A percentile compares a stretch with the other conserved stretches of the same genome.
These are phyloP conservation scores for Magallana ariakensis DNA, from an alignment of 1,140 invertebrate genomes.

Conservation along the genomic window DNA sequence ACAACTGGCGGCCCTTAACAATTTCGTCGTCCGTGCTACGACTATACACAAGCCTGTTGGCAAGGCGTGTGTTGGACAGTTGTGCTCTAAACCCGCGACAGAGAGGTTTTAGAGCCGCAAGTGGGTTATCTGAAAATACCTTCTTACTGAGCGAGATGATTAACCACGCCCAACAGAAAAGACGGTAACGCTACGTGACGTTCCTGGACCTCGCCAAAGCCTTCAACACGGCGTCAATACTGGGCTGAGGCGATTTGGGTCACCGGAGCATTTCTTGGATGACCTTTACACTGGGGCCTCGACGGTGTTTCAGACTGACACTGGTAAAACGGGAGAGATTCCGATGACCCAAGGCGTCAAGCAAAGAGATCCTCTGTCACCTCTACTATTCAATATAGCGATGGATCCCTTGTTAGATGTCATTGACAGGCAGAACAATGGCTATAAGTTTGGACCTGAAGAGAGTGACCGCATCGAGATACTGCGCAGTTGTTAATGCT, in stretches of 20 bases:
- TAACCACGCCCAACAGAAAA: conserved; percentile 44
- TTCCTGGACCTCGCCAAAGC: conserved; percentile 64
- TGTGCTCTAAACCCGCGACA: conserved; percentile 45
- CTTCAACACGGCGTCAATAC: conserved; percentile 73
- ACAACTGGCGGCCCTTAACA: conserved; percentile 67
- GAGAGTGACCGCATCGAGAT: conserved; percentile 34
- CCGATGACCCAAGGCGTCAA: not conserved
- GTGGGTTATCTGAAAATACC: conserved; percentile 52
- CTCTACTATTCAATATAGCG: too few relatives aligned
- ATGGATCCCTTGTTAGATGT: too few relatives aligned
- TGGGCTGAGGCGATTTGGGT: conserved; percentile 49
- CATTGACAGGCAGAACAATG: not conserved
- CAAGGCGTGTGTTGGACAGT: not conserved
- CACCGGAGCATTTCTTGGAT: conserved; percentile 38
- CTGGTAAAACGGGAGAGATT: conserved; percentile 33
- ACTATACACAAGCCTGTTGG: conserved; percentile 54
- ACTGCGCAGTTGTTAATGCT: conserved; percentile 57
- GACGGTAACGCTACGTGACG: conserved; percentile 41
- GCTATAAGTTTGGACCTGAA: conserved; percentile 38
- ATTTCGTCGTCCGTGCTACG: conserved; percentile 53
- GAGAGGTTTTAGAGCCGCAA: conserved; percentile 52
- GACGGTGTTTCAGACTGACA: conserved; percentile 47
- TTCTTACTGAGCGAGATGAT: conserved; percentile 43
- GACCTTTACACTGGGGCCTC: conserved; percentile 46
- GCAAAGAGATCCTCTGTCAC: too few relatives aligned